Evolutionary conservation across 2,797 vertebrate species (phyloP), one percentile per base, ranked within the genome.

Genomic region (Myiothlypis chrysogaster): DNA sequence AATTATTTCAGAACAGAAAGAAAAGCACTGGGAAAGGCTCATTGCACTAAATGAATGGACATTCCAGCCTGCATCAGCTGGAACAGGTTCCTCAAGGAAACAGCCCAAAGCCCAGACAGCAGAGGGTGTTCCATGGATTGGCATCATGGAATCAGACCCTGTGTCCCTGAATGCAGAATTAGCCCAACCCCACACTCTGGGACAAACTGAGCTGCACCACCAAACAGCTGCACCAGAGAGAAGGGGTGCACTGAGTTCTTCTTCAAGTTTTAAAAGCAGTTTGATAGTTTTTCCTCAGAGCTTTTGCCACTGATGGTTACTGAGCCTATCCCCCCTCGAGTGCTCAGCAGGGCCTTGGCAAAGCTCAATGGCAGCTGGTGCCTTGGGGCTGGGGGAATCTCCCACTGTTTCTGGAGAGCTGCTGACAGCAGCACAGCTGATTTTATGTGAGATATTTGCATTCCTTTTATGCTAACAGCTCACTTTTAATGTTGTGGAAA

Each of bases 101-200:
- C 2, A 20, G 47, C 22, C 59, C 68, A 43, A 56, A 52, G 43
- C 15, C 64, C 28, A 22, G 49, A 8, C 6, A 25, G 3, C 1
- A 10, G 32, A 12, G 23, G 1, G 23, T n/a, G 12, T 9, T 37
- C 49, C 2, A 1, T 17, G 1, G 8, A 5, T 1, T 5, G 34
- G 30, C 16, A 17, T 2, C 19, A 2, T 0, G 3, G 24, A 32
- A 20, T 17, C 63, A 25, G 14, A 22, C 16, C 63, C 43, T 2
- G 1, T 0, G n/a, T 10, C 0, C 0, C 28, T 12, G 46, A 78
- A 14, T 0, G 25, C 65, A 70, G 35, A 35, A 9, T 27, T 3
- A 39, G 11, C 6, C 35, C 28, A 47, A 0, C 35, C 5, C 7
- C 39, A 10, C 49, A 10, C 18, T 3, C 23, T 5, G 35, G 7